A percentile compares a stretch with the other conserved stretches of the same genome.
phyloP scores from a whole-genome alignment of 2,888 invertebrate genomes.

The Tryphoninae sp. region DNA sequence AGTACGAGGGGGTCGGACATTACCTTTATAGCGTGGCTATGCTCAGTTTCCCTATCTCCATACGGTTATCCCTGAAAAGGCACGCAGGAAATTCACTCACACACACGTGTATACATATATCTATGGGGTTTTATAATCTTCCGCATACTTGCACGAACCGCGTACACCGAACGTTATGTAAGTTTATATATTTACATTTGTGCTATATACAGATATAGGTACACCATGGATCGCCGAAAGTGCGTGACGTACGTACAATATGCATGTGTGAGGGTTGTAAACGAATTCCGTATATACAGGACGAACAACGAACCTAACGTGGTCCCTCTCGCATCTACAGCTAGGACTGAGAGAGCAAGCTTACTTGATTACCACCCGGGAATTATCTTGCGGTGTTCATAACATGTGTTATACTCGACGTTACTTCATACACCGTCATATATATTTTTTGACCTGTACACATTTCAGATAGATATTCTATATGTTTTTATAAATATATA shows the following conservation, averaged over 20 bases:
- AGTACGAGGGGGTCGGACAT: background rate
- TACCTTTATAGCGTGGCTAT: constrained; percentile 8
- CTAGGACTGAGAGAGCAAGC: constrained; percentile 26
- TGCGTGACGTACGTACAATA: background rate
- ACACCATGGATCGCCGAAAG: background rate
- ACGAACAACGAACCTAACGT: constrained; percentile 26
- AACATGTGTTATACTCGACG: background rate
- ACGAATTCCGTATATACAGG: constrained; percentile 14
- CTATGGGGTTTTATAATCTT: background rate
- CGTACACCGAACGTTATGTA: background rate
- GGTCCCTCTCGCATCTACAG: constrained; percentile 49
- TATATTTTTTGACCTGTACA: background rate
- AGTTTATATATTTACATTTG: background rate
- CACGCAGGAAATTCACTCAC: background rate
- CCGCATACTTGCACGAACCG: background rate
- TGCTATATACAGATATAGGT: background rate
- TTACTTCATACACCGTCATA: background rate
- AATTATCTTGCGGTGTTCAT: background rate
- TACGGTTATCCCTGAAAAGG: constrained; percentile 10
- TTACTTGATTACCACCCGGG: constrained; percentile 52
- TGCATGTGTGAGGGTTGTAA: constrained; percentile 17
- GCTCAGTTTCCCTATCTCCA: constrained; percentile 9
- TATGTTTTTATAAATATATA: background rate
- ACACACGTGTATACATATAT: background rate
- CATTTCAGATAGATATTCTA: background rate